Percentiles rank a stretch among this genome's conserved stretches.
Conservation (phyloP, 2,888 invertebrate species). For the Phragmatobia fuliginosa region DNA sequence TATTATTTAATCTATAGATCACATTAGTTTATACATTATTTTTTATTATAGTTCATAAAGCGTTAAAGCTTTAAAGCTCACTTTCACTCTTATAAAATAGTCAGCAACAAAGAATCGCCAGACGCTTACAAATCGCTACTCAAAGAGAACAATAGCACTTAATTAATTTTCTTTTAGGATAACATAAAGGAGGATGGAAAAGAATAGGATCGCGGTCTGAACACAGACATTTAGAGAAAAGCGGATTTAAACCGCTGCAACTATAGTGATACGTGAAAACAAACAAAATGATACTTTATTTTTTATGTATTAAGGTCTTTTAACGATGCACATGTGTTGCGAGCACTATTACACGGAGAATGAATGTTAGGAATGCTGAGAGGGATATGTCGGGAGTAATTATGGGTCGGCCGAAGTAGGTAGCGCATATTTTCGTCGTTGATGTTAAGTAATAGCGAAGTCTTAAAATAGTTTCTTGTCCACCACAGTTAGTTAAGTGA, state of each 20-base stretch:
- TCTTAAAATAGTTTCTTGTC: conserved; percentile 48
- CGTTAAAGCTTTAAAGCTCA: background rate
- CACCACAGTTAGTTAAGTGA: conserved; percentile 44
- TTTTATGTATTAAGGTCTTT: conserved; percentile 4
- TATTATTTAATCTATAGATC: background rate
- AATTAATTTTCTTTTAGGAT: conserved; percentile 80
- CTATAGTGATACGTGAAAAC: conserved; percentile 49
- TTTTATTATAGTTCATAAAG: background rate
- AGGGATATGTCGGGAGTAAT: conserved; percentile 53
- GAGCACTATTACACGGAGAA: conserved; percentile 52
- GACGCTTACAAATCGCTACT: conserved; percentile 66
- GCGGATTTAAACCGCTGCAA: conserved; percentile 70
- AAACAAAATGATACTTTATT: conserved; percentile 30
- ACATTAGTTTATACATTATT: no score
- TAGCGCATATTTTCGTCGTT: conserved; percentile 47
- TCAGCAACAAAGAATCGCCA: conserved; percentile 46
- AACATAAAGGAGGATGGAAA: conserved; percentile 67
- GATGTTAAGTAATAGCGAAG: conserved; percentile 37
- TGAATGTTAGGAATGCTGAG: conserved; percentile 60
- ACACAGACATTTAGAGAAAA: conserved; percentile 68
- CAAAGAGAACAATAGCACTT: conserved; percentile 73
- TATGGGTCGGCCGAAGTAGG: conserved; percentile 49
- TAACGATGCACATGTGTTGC: conserved; percentile 18
- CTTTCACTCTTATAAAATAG: background rate
- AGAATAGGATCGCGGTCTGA: conserved; percentile 66